Evolutionary conservation across 92 coral and sea anemone species (phyloP), one percentile per base, ranked within the genome.

Genomic region (Zoanthus solanderi): DNA sequence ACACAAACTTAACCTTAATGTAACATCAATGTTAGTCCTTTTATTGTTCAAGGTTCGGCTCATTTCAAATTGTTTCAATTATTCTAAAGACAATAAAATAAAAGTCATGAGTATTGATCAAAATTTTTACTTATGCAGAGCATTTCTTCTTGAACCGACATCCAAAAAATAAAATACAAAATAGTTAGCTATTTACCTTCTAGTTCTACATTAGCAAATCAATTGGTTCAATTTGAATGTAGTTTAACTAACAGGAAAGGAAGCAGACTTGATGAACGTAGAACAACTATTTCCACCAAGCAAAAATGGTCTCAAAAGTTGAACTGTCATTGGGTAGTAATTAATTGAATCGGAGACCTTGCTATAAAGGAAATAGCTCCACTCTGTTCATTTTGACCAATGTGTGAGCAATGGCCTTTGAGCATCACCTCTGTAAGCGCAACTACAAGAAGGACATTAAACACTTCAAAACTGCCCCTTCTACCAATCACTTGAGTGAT

Each of bases 341-440:
- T 81, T 63, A 54, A 87, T 63, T 75, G 87, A 80, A 83, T 44
- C 63, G 76, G 88, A 87, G 88, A 82, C 88, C 90, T 91, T 75
- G 78, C 84, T 69, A 57, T 60, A 63, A 46, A 31, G 85, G 85
- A 81, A 81, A 81, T 81, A 81, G 85, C 75, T 66, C 85, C 85
- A 81, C 85, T 81, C 85, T 81, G 85, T 81, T 65, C 85, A 81
- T 88, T 74, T 75, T 42, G 84, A 88, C 90, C 87, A 91, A 91
- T 93, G 92, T 94, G 98, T 95, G 98, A 95, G 98, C 98, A 95
- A 95, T 93, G 98, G 92, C 98, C 98, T 91, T 93, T 93, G 98
- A 87, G 98, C 88, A 92, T 94, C 94, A 91, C 90, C 95, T 93
- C 98, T 95, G 98, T 90, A 93, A 95, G 98, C 95, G 98, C 98